These are phyloP conservation scores for Kryphioiulus occultus DNA, from an alignment of 2,888 invertebrate genomes.

Conservation along the genomic window DNA sequence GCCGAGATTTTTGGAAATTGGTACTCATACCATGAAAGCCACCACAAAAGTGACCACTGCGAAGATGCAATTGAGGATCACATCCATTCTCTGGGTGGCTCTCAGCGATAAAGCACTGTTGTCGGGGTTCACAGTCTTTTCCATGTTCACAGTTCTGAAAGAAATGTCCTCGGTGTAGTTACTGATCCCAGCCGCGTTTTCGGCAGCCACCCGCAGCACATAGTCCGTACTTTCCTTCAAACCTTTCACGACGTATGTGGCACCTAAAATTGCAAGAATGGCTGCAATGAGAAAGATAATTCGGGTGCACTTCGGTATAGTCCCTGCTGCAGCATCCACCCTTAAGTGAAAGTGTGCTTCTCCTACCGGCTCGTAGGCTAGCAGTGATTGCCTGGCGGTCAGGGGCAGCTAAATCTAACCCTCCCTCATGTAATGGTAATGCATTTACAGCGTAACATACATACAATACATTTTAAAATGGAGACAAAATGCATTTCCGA, in stretches of 20 bases:
- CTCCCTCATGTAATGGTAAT: too few species aligned
- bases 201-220: conserved; percentile 46
- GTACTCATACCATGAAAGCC: neutral
- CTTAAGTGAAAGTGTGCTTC: too few species aligned
- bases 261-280: conserved; percentile 11
- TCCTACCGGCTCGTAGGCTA: too few species aligned
- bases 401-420: too few species aligned
- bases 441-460: too few species aligned
- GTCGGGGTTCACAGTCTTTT: neutral
- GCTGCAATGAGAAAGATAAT: neutral
- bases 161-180: conserved; percentile 36
- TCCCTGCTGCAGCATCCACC: too few species aligned
- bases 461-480: too few species aligned
- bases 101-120: neutral
- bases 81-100: neutral
- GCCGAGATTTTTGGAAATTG: neutral
- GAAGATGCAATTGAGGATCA: neutral
- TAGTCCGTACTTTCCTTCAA: conserved; percentile 42
- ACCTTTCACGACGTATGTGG: neutral
- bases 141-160: neutral
- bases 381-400: too few species aligned
- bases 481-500: too few species aligned
- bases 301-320: too few species aligned
- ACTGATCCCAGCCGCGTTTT: conserved; percentile 42
- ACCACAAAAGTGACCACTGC: neutral